These are phyloP conservation scores for Notodonta dromedarius DNA, from an alignment of 2,888 invertebrate genomes.

Conservation along the genomic window DNA sequence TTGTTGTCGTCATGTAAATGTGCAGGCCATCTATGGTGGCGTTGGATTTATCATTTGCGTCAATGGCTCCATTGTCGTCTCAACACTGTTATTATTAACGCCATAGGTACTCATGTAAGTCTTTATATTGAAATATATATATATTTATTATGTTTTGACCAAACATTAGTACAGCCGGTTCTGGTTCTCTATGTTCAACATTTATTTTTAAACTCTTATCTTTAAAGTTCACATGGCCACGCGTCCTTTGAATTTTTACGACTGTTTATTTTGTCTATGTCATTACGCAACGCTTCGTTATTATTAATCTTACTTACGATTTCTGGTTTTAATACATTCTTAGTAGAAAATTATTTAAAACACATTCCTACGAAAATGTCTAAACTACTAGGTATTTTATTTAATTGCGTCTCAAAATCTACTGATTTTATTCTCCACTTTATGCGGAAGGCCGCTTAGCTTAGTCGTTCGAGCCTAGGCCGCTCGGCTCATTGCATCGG, in stretches of 20 bases:
- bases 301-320: neutral
- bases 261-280: neutral
- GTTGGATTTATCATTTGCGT: neutral
- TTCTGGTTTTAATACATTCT: neutral
- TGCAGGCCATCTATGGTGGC: neutral
- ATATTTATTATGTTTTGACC: neutral
- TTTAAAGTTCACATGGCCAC: no score
- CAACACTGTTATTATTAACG: neutral
- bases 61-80: neutral
- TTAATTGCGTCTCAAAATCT: neutral
- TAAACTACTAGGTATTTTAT: neutral
- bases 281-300: neutral
- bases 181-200: neutral
- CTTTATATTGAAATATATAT: neutral
- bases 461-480: no score
- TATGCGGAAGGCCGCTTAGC: no score
- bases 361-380: neutral
- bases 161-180: neutral
- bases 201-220: neutral
- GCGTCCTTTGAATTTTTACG: neutral
- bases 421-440: no score
- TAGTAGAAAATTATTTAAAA: neutral
- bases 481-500: no score
- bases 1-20: neutral
- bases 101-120: neutral